Base-by-base conservation (phyloP, 2,888 invertebrate genomes). In the Psococerastis gibbosa region DNA sequence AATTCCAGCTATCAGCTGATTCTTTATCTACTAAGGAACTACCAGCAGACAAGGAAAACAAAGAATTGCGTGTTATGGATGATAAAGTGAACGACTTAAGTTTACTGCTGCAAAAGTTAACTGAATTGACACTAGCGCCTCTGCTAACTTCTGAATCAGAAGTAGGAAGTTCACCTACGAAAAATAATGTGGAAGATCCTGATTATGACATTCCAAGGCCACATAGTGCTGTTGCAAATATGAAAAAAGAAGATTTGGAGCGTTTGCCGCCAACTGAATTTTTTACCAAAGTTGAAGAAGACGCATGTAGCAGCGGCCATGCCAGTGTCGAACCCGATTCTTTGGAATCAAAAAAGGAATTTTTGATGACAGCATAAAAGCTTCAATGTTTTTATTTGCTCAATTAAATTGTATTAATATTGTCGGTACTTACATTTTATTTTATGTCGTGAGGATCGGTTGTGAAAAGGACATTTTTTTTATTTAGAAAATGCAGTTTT, bases 171-270 rank as follows among this genome's bases (percentile, higher is more conserved):
- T n/a, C n/a, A n/a, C 15, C 5, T 6, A 33, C 9, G 5, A 9
- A 33, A 33, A 15, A 3, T 4, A 33, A 9, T 6, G 33, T 38
- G 22, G 15, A 45, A 41, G 65, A 65, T 43, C 64, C 66, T 2
- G 65, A 65, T 49, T 66, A 66, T 48, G 65, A 66, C 49, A 55
- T 66, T 34, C 66, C 66, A 15, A 58, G 65, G 47, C 60, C 65
- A 1, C 65, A 65, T 48, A 55, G 18, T n/a, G 17, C 22, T 3
- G 3, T 38, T 5, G 22, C 27, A 27, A 6, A 9, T 9, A 11
- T 11, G 11, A 11, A 27, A 27, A 11, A 27, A 6, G 6, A 9
- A 9, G 27, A 27, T 11, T 6, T 9, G 27, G 27, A 27, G 8
- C 27, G 27, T 9, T 34, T 46, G 16, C 45, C 45, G 9, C 42